Conservation (phyloP, 2,113 vertebrate species). For the Cebidichthys violaceus region DNA sequence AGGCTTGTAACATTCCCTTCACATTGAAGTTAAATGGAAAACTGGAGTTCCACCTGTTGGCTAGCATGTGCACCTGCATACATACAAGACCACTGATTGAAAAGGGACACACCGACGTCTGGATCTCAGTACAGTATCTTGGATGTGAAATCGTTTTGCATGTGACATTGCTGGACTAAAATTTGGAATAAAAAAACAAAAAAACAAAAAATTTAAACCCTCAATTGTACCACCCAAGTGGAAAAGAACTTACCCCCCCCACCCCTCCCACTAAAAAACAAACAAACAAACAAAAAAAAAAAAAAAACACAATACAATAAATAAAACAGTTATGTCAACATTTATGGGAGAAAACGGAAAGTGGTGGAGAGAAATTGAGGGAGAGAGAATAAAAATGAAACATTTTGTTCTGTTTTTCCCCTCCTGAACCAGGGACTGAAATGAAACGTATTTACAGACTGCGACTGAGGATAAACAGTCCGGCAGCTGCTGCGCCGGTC, state of each 20-base stretch:
- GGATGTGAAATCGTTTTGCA: constrained; percentile 73
- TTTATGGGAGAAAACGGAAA: constrained; percentile 65
- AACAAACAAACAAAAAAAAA: background rate
- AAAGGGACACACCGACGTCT: constrained; percentile 57
- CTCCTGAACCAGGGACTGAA: constrained; percentile 75
- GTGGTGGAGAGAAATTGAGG: constrained; percentile 70
- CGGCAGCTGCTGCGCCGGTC: constrained; percentile 76
- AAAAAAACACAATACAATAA: constrained; percentile 79
- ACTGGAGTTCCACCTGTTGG: constrained; percentile 63
- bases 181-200: constrained; percentile 39
- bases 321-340: constrained; percentile 83
- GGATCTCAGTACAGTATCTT: constrained; percentile 80
- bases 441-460: constrained; percentile 86
- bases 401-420: constrained; percentile 81
- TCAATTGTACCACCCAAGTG: constrained; percentile 48
- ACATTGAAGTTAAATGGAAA: constrained; percentile 75
- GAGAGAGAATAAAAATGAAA: constrained; percentile 82
- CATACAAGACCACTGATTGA: constrained; percentile 51
- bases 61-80: constrained; percentile 64
- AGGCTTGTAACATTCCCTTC: constrained; percentile 80
- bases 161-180: constrained; percentile 64
- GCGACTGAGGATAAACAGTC: constrained; percentile 80
- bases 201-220: constrained; percentile 20
- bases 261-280: constrained; percentile 40
- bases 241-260: constrained; percentile 33